A percentile compares a stretch with the other conserved stretches of the same genome.
Evolutionary conservation across 2,888 invertebrate genomes (phyloP).

Genomic region (Orthosia cruda): DNA sequence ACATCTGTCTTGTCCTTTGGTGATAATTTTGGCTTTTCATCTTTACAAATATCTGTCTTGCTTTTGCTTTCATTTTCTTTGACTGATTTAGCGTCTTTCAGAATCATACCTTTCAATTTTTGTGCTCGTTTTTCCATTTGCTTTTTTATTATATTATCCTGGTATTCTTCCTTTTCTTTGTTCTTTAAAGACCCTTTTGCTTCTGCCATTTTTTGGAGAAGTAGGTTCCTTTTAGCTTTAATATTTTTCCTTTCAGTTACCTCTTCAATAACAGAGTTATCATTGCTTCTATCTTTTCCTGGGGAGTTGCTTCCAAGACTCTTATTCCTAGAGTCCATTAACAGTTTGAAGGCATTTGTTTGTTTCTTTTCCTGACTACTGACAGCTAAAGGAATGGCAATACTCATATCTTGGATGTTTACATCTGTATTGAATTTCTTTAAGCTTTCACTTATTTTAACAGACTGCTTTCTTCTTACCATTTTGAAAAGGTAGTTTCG

Average conservation of each 20-base stretch:
- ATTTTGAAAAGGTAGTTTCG: slow-evolving; percentile 86
- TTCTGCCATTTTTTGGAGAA: slow-evolving; percentile 93
- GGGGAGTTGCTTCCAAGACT: slow-evolving; percentile 93
- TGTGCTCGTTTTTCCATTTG: slow-evolving; percentile 93
- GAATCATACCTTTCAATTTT: slow-evolving; percentile 89
- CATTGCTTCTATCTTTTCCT: slow-evolving; percentile 88
- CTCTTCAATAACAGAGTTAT: slow-evolving; percentile 76
- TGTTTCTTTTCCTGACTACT: slow-evolving; percentile 78
- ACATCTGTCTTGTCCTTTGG: slow-evolving; percentile 26
- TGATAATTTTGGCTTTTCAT: slow-evolving; percentile 30
- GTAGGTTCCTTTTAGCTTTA: slow-evolving; percentile 88
- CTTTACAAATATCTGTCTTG: slow-evolving; percentile 34
- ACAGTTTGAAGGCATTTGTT: slow-evolving; percentile 92
- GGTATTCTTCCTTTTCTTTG: slow-evolving; percentile 91
- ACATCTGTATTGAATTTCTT: slow-evolving; percentile 42
- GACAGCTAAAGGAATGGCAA: slow-evolving; percentile 61
- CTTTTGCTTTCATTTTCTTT: slow-evolving; percentile 57
- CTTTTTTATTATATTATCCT: slow-evolving; percentile 91
- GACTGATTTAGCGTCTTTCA: slow-evolving; percentile 74
- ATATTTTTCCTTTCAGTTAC: slow-evolving; percentile 77
- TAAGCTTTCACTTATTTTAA: slow-evolving; percentile 57
- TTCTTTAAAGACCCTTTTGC: slow-evolving; percentile 92
- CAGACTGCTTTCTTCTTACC: slow-evolving; percentile 78
- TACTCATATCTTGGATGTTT: slow-evolving; percentile 42
- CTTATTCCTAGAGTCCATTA: slow-evolving; percentile 94